Evolutionary conservation across 2,797 vertebrate genomes (phyloP), one percentile per base, ranked within the genome.

Genomic region (Strix occidentalis): DNA sequence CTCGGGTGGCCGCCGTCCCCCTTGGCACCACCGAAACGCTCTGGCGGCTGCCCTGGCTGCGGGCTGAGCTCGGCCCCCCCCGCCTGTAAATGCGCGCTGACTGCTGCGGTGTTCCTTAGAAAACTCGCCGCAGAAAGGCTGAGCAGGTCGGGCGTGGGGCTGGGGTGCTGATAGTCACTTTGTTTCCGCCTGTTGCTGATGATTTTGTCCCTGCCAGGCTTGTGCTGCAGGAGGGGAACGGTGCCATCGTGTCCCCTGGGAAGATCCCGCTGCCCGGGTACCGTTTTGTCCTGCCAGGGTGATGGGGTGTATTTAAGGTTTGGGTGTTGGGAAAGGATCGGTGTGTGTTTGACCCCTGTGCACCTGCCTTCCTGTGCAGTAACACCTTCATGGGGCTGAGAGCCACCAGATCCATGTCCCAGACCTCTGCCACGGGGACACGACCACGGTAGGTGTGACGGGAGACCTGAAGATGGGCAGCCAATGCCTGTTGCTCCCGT

Each of bases 111-210:
- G 37, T 37, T 37, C 37, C 37, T 37, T 37, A 37, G 37, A 37
- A 37, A 37, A 37, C 37, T 37, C 37, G 10, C 37, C 10, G 37
- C 37, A 37, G 37, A 76, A 70, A 85, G 89, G 93, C 92, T 70
- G 48, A 94, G 95, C 89, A 18, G 94, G 89, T 93, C 89, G 79
- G 24, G 58, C 54, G 48, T 24, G 11, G 95, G 86, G 92, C 92
- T 91, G 84, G 41, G 13, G 71, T 28, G 90, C 72, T 76, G 92
- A 93, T 72, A 91, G 93, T 35, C 60, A 7, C 87, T 70, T 15
- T 8, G 41, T 14, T 97, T 97, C 97, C 41, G 89, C 90, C 96
- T 87, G 88, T 54, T 17, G 83, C 51, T 43, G 66, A 4, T 41
- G 51, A 78, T 80, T 81, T 76, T 66, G 60, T 29, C 68, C 64